Evolutionary conservation across 2,888 invertebrate species (phyloP), one percentile per base, ranked within the genome.

Genomic region (Diloba caeruleocephala): DNA sequence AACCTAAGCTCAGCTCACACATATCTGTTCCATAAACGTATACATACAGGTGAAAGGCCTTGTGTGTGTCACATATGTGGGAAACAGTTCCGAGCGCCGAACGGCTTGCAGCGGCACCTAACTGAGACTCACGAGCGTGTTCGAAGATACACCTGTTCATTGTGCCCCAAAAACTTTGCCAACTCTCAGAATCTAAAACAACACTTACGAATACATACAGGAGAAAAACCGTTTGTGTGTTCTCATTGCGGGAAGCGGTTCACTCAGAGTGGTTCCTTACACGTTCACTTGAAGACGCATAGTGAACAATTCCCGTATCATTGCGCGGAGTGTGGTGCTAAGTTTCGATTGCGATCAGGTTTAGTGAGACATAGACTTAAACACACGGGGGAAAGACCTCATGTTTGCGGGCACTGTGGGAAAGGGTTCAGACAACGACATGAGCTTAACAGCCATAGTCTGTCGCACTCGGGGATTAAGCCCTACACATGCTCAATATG

Each of bases 31-130:
- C 96, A 96, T 76, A 88, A 91, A 76, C 89, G 95, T 9, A 95
- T 95, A 46, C 96, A 96, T 78, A 94, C 95, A 5, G 95, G 95
- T 1, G 96, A 95, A 82, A 89, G 95, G 36, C 95, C 95, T 0
- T 95, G 94, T 81, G 94, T 95, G 51, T 96, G 96, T 74, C 95
- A 96, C 79, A 76, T 95, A 13, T 96, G 96, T 78, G 96, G 95
- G 1, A 95, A 95, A 68, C 94, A 94, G 75, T 96, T 96, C 83
- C 90, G 96, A 14, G 94, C 95, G n/a, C 95, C 95, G 10, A 94
- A 94, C 81, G 95, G 95, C 0, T 82, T 96, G 17, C 94, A 94
- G 34, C 87, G 96, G 0, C 96, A 96, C 74, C 71, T 96, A 15
- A 89, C 94, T 14, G 95, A 95, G 68, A 95, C 95, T 1, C 96